A percentile compares a stretch with the other conserved stretches of the same genome.
These are phyloP conservation scores for Imbricaverruca yamaguchii DNA, from an alignment of 2,888 invertebrate genomes.

Conservation along the genomic window DNA sequence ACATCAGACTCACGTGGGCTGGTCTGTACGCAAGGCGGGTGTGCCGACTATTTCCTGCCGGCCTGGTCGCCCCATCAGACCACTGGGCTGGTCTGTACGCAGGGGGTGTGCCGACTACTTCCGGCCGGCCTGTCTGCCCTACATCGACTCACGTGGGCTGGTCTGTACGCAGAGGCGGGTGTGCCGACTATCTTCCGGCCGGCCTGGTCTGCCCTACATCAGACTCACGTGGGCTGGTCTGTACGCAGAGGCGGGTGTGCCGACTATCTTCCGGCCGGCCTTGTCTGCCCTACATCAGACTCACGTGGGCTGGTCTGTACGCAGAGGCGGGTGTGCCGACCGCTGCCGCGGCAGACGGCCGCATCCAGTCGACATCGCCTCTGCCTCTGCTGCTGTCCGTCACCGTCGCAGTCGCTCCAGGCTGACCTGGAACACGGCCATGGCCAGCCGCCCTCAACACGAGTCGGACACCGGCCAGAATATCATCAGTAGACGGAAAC, in stretches of 20 bases:
- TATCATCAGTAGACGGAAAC: too few species aligned
- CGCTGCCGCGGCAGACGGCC: background rate
- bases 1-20: background rate
- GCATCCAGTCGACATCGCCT: background rate
- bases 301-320: background rate
- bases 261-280: too few species aligned
- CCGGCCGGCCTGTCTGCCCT: too few species aligned
- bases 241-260: too few species aligned
- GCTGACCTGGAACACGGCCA: background rate
- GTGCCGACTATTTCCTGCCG: too few species aligned
- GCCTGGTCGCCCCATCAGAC: too few species aligned
- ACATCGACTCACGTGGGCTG: too few species aligned
- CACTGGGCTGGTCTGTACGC: too few species aligned
- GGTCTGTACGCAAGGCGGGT: background rate
- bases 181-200: background rate
- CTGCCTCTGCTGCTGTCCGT: background rate
- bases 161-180: too few species aligned
- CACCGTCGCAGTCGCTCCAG: background rate
- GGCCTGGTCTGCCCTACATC: background rate
- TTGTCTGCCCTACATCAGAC: background rate
- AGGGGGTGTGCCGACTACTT: too few species aligned
- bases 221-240: background rate
- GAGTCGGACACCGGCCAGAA: too few species aligned
- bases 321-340: background rate
- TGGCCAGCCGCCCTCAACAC: too few species aligned